Evolutionary conservation across 2,113 vertebrate species (phyloP).

Genomic region (Synchiropus splendidus): DNA sequence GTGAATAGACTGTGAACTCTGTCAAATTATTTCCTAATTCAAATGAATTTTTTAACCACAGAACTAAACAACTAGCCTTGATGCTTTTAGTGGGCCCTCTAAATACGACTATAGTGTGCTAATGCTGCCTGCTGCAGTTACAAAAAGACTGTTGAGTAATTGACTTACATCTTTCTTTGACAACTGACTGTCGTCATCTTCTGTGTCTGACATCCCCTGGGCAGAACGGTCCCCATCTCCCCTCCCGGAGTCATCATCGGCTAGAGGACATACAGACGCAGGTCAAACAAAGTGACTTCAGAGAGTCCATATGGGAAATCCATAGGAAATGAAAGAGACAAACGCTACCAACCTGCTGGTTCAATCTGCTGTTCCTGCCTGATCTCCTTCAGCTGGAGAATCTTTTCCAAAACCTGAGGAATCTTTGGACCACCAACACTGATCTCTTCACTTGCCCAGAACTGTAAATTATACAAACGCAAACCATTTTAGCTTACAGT

Average conservation of each 20-base stretch:
- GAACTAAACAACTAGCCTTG: too few species aligned
- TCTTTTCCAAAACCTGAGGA: conserved; percentile 86
- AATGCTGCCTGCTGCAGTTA: background rate
- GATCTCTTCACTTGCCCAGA: conserved; percentile 73
- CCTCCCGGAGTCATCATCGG: conserved; percentile 66
- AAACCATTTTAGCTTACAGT: background rate
- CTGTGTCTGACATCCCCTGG: conserved; percentile 67
- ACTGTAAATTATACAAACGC: conserved; percentile 17
- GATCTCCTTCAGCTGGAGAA: conserved; percentile 89
- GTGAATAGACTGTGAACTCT: too few species aligned
- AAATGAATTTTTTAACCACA: too few species aligned
- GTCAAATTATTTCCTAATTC: too few species aligned
- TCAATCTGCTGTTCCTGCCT: conserved; percentile 81
- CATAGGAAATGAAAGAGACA: background rate
- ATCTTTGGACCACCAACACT: conserved; percentile 78
- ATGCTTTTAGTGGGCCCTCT: too few species aligned
- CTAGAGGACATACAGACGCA: conserved; percentile 26
- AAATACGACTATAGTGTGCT: too few species aligned
- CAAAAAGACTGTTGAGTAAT: background rate
- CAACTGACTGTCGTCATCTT: conserved; percentile 67
- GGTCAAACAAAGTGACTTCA: too few species aligned
- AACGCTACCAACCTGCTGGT: conserved; percentile 45
- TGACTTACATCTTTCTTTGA: conserved; percentile 79
- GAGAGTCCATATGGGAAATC: background rate
- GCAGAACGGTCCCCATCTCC: conserved; percentile 57